These are phyloP conservation scores for Nycticorax nycticorax DNA, from an alignment of 2,113 vertebrate species.

Conservation along the genomic window DNA sequence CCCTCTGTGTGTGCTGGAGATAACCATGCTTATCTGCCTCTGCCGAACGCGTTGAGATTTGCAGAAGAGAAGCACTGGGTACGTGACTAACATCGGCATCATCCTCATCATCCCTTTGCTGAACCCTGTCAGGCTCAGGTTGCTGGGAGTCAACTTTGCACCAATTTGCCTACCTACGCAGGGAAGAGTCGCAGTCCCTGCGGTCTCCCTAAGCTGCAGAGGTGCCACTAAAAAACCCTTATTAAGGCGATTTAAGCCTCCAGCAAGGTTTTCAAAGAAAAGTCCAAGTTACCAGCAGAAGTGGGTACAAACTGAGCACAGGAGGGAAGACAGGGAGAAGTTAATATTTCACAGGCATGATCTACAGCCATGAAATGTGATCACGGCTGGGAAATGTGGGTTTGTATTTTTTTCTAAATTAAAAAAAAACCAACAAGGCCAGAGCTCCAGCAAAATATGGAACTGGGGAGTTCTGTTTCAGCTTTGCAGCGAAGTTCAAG, in stretches of 20 bases:
- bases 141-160: slow-evolving; percentile 12
- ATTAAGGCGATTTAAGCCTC: not conserved
- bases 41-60: not conserved
- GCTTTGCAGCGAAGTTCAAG: not conserved
- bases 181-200: not conserved
- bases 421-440: slow-evolving; percentile 25
- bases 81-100: not conserved
- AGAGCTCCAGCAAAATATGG: not conserved
- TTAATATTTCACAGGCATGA: not conserved
- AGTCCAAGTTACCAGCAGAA: not conserved
- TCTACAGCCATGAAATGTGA: not conserved
- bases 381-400: not conserved
- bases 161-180: not conserved
- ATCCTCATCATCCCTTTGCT: not conserved
- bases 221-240: not conserved
- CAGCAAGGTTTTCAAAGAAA: not conserved
- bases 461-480: not conserved
- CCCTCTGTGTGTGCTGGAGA: not conserved
- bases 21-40: slow-evolving; percentile 8
- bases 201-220: not conserved
- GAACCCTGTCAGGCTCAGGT: not conserved
- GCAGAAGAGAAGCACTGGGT: not conserved
- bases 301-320: not conserved
- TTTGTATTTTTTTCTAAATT: slow-evolving; percentile 22
- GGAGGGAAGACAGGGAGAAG: not conserved